phyloP scores from a whole-genome alignment of 37 sponge, comb jelly and placozoan species.

The Theonella swinhoei region DNA sequence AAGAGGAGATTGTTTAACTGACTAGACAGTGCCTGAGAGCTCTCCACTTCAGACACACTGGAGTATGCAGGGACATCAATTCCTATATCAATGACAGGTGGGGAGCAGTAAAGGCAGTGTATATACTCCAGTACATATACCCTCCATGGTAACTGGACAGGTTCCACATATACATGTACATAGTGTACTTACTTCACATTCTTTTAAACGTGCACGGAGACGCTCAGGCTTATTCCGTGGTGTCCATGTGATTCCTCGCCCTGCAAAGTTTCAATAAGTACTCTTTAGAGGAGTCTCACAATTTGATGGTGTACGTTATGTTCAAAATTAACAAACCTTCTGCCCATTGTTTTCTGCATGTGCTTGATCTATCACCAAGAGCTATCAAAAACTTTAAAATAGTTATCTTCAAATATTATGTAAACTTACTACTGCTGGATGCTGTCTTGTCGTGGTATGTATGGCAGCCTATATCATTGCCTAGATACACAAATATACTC shows the following conservation, averaged over 20 bases:
- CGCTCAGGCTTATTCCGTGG: constrained; percentile 66
- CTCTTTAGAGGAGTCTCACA: not conserved
- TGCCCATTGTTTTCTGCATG: constrained; percentile 49
- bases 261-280: constrained; percentile 8
- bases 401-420: not conserved
- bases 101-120: too few relatives aligned
- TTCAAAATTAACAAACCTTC: constrained; percentile 42
- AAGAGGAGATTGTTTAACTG: not conserved
- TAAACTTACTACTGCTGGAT: too few relatives aligned
- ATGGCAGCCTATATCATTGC: constrained; percentile 55
- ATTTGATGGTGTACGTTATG: not conserved
- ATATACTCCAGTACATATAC: too few relatives aligned
- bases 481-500: not conserved
- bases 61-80: constrained; percentile 27
- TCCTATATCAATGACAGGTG: constrained; percentile 34
- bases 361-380: not conserved
- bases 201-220: constrained; percentile 60
- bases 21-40: constrained; percentile 48
- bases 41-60: constrained; percentile 59
- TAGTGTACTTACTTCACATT: constrained; percentile 55
- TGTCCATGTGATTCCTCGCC: constrained; percentile 67
- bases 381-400: not conserved
- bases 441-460: constrained; percentile 51
- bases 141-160: too few relatives aligned
- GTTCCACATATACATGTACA: too few relatives aligned